Evolutionary conservation across 2,888 invertebrate genomes (phyloP).

Genomic region (Achlya flavicornis): DNA sequence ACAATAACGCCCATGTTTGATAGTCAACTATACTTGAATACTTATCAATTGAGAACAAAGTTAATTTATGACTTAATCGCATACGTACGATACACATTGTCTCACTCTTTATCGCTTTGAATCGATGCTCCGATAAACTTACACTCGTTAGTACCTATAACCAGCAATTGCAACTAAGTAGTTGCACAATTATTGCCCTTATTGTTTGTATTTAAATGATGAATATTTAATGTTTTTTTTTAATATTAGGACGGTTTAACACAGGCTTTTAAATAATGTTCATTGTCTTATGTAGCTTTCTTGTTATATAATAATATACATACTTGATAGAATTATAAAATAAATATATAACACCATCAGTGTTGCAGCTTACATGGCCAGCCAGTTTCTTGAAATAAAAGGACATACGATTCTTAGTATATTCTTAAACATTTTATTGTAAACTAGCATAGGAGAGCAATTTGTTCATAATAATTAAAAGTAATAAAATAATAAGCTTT

Average conservation of each 20-base stretch:
- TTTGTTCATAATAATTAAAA: too few relatives aligned
- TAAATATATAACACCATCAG: too few relatives aligned
- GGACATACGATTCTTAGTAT: not conserved
- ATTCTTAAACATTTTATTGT: not conserved
- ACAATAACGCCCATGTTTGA: not conserved
- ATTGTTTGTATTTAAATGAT: not conserved
- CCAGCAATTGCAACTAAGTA: not conserved
- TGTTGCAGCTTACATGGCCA: too few relatives aligned
- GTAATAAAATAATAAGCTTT: not conserved
- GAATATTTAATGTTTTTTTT: too few relatives aligned
- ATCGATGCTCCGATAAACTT: conserved; percentile 16
- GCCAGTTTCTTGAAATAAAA: not conserved
- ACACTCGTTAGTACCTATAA: not conserved
- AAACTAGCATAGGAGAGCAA: not conserved
- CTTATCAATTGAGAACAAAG: conserved; percentile 13
- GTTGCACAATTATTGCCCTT: not conserved
- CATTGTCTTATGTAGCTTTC: too few relatives aligned
- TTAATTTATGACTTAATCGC: conserved; percentile 22
- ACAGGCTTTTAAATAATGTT: not conserved
- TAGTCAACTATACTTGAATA: conserved; percentile 1
- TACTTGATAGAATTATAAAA: not conserved
- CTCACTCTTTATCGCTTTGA: conserved; percentile 15
- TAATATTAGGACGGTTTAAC: too few relatives aligned
- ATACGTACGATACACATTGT: conserved; percentile 7
- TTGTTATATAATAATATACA: not conserved